Conservation (phyloP, 2,797 vertebrate genomes). For the Phyllotis vaccarum region DNA sequence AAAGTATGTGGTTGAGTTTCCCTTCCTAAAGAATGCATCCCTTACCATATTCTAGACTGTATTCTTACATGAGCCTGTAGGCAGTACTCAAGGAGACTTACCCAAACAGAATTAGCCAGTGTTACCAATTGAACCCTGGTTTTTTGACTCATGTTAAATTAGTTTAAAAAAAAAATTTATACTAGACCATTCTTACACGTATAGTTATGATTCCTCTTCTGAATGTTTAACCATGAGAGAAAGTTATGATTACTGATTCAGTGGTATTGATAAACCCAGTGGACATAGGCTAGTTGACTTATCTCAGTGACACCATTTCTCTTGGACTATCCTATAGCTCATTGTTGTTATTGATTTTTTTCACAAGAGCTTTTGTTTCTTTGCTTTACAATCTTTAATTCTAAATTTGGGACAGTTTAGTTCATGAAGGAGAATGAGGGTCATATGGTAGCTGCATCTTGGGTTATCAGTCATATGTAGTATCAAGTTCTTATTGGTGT, state of each 20-base stretch:
- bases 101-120: background rate
- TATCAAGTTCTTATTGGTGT: background rate
- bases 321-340: background rate
- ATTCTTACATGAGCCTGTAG: background rate
- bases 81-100: background rate
- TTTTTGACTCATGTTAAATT: too few species aligned
- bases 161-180: too few species aligned
- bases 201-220: background rate
- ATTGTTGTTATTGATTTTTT: background rate
- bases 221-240: background rate
- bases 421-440: background rate
- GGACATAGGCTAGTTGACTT: background rate
- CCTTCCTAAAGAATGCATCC: background rate
- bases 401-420: background rate
- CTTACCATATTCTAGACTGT: background rate
- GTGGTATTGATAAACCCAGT: background rate
- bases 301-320: background rate
- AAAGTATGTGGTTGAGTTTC: too few species aligned
- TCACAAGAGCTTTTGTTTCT: background rate
- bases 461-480: background rate
- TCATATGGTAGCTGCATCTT: background rate
- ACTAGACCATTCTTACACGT: background rate
- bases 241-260: background rate
- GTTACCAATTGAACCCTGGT: background rate
- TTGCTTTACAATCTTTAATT: constrained; percentile 37